Conservation (phyloP, 2,113 vertebrate species). For the Psilopsiagon aymara region DNA sequence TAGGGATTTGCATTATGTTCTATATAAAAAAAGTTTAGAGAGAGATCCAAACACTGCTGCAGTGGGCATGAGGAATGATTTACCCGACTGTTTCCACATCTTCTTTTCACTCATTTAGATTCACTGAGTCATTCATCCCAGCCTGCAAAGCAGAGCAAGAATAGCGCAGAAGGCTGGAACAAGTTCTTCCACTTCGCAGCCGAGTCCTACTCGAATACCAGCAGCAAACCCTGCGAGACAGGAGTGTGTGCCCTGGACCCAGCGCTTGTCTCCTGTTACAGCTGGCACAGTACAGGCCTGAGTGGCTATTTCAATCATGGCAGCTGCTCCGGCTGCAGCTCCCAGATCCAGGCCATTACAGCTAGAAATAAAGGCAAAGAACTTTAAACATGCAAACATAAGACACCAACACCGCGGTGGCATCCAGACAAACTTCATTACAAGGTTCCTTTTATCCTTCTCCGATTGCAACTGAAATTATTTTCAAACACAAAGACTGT, state of each 20-base stretch:
- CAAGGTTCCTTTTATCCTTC: background rate
- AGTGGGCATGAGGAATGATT: background rate
- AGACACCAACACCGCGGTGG: background rate
- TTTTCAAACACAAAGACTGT: background rate
- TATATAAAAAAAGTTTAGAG: background rate
- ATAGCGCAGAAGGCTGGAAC: background rate
- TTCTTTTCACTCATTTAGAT: constrained; percentile 20
- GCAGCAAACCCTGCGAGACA: background rate
- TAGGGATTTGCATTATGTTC: background rate
- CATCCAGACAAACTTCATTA: constrained; percentile 11
- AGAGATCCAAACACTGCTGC: background rate
- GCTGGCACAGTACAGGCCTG: background rate
- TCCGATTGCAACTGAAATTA: background rate
- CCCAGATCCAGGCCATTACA: background rate
- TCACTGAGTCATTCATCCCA: background rate
- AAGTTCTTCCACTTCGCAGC: background rate
- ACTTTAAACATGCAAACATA: background rate
- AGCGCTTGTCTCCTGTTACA: background rate
- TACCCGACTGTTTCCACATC: background rate
- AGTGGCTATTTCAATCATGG: background rate
- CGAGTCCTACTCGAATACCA: background rate
- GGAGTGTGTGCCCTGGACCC: background rate
- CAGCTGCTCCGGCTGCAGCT: constrained; percentile 11
- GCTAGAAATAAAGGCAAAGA: constrained; percentile 19
- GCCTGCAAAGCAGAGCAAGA: background rate